Percentiles rank a stretch among this genome's conserved stretches.
Conservation (phyloP, 2,888 invertebrate species). For the Ophion obscuratus region DNA sequence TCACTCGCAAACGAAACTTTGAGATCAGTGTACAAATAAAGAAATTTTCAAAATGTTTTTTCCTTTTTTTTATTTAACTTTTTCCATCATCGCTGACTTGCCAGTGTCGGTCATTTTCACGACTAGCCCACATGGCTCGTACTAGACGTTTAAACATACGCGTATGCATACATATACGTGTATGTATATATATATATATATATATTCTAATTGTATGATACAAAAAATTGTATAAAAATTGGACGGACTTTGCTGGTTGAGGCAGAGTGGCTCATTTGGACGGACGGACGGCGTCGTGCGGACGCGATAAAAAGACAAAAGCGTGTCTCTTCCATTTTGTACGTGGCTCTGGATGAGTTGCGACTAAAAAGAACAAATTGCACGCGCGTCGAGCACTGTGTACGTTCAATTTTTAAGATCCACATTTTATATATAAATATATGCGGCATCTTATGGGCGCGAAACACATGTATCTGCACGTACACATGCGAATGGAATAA, state of each 20-base stretch:
- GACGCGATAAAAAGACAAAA: conserved; percentile 22
- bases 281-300: conserved; percentile 46
- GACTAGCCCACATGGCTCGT: background rate
- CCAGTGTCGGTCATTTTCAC: background rate
- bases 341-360: conserved; percentile 22
- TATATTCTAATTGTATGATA: background rate
- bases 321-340: conserved; percentile 23
- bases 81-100: background rate
- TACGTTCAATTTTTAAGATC: no score
- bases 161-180: background rate
- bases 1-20: conserved; percentile 54
- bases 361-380: background rate
- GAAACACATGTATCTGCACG: background rate
- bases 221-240: conserved; percentile 39
- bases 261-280: conserved; percentile 39
- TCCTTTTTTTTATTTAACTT: conserved; percentile 8
- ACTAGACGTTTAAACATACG: background rate
- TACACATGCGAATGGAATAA: background rate
- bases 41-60: conserved; percentile 62
- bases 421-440: no score
- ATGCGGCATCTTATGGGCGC: no score
- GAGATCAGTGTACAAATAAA: conserved; percentile 61
- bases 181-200: background rate
- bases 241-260: conserved; percentile 31
- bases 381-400: no score